Base-by-base conservation (phyloP, 2,113 vertebrate species). In the Nibea albiflora region DNA sequence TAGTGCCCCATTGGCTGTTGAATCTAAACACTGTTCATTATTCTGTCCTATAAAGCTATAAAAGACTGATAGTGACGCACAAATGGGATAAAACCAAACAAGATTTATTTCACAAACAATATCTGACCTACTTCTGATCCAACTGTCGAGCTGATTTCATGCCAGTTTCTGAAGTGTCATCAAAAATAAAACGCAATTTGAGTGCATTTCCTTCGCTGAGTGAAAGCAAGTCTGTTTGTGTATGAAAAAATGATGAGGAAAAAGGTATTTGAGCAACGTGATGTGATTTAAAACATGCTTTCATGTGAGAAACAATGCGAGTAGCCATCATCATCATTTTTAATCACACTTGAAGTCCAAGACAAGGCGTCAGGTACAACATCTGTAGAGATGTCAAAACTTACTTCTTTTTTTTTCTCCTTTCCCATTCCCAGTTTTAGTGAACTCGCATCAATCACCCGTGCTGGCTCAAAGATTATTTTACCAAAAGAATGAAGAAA, bases 71-170 rank as follows among this genome's bases (percentile, higher is more conserved):
- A 28, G 35, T 63, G 17, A 63, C 11, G 20, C 61, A 26, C 44
- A 61, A 66, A 52, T 4, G 4, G 65, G 39, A 63, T 39, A 11
- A 69, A 73, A 42, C 44, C 20, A 69, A 49, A 69, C 19, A 56
- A 14, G 54, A 54, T 47, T 42, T 42, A 71, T 22, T 58, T 28
- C 50, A 4, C 44, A 62, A 80, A 3, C 17, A 64, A 17, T 3
- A 19, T 54, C 46, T 60, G 52, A 11, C 77, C 77, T n/a, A 24
- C 74, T 76, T 85, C 66, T 49, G 74, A 67, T 67, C 54, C 35
- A 35, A 10, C 47, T 39, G 62, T 56, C n/a, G 20, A 35, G 24
- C 12, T 20, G 26, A 67, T 83, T 76, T 80, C 2, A 49, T 16
- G 64, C 0, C 22, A 22, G 2, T 5, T 22, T 28, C 19, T 42